These are phyloP conservation scores for Hybos culiciformis DNA, from an alignment of 2,888 invertebrate genomes.

Conservation along the genomic window DNA sequence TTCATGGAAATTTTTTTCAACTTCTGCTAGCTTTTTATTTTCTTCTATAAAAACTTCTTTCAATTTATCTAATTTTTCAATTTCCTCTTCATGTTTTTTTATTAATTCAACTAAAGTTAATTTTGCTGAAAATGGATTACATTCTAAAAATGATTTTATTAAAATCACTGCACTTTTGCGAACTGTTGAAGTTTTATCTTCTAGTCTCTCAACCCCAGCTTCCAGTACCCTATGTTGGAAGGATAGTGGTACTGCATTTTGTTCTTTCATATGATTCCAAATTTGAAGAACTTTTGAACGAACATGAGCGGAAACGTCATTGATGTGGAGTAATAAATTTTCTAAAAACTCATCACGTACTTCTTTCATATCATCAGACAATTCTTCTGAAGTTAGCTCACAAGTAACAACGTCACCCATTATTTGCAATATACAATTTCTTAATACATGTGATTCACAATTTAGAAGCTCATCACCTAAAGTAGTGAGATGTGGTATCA, in stretches of 20 bases:
- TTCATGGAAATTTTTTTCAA: conserved; percentile 36
- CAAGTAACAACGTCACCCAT: conserved; percentile 64
- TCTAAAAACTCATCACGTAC: conserved; percentile 68
- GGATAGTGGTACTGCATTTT: conserved; percentile 62
- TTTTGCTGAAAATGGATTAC: conserved; percentile 75
- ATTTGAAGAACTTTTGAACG: conserved; percentile 72
- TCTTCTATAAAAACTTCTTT: conserved; percentile 41
- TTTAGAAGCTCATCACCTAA: conserved; percentile 31
- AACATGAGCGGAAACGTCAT: conserved; percentile 74
- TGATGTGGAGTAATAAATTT: conserved; percentile 65
- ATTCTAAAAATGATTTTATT: conserved; percentile 56
- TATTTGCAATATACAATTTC: conserved; percentile 72
- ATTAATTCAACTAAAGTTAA: conserved; percentile 42
- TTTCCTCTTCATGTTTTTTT: conserved; percentile 40
- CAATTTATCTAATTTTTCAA: conserved; percentile 32
- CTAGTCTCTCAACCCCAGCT: conserved; percentile 53
- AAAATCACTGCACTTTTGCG: conserved; percentile 58
- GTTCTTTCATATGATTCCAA: conserved; percentile 65
- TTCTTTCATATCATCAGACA: conserved; percentile 50
- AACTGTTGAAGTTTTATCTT: conserved; percentile 72
- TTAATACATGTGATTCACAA: conserved; percentile 48
- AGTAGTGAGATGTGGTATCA: conserved; percentile 32
- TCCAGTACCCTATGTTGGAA: conserved; percentile 54
- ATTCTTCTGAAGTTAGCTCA: conserved; percentile 57
- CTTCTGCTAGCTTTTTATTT: conserved; percentile 38